phyloP scores from a whole-genome alignment of 2,888 invertebrate genomes.

The Cryptus viduatorius region DNA sequence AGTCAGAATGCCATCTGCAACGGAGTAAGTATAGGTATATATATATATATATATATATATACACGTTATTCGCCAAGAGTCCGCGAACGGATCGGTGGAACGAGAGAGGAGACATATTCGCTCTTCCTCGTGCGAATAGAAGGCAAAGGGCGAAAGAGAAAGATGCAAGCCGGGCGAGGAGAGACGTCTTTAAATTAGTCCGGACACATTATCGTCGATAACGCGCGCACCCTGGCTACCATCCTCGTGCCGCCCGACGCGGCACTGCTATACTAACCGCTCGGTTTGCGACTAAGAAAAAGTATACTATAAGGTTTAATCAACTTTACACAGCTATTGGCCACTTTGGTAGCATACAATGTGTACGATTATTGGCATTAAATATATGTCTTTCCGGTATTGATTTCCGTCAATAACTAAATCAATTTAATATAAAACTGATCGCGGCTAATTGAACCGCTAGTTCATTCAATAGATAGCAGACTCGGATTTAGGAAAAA shows the following conservation, averaged over 20 bases:
- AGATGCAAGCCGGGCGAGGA: constrained; percentile 70
- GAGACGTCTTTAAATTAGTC: constrained; percentile 84
- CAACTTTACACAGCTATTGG: constrained; percentile 11
- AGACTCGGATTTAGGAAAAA: not conserved
- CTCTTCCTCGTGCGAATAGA: constrained; percentile 3
- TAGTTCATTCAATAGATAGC: not conserved
- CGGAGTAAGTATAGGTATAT: constrained; percentile 67
- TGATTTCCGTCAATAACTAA: not conserved
- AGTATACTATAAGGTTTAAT: not conserved
- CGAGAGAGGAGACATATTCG: constrained; percentile 22
- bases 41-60: constrained; percentile 22
- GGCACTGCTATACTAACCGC: not conserved
- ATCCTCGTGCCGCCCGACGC: constrained; percentile 47
- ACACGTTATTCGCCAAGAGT: not conserved
- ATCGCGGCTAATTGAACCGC: not conserved
- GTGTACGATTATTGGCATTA: not conserved
- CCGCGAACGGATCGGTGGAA: constrained; percentile 29
- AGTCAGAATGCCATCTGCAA: constrained; percentile 78
- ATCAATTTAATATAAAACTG: not conserved
- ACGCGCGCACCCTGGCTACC: constrained; percentile 70
- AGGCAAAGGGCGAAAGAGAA: constrained; percentile 33
- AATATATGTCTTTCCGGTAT: not conserved
- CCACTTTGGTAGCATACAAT: not conserved
- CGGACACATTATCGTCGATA: constrained; percentile 83
- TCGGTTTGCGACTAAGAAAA: constrained; percentile 8